Base-by-base conservation (phyloP, 2,113 vertebrate genomes). In the Mastomys natalensis region DNA sequence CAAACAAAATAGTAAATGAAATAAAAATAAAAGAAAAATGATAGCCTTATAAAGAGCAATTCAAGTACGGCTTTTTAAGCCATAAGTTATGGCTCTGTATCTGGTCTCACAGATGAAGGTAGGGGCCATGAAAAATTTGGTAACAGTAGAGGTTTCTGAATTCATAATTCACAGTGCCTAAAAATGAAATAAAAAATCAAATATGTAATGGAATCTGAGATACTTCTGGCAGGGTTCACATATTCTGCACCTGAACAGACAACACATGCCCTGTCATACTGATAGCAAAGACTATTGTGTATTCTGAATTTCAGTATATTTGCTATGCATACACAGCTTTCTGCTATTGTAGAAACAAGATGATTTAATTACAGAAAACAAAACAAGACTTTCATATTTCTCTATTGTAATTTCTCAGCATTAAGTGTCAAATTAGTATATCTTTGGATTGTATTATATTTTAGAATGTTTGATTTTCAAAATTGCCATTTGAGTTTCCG, bases 401-500 rank as follows among this genome's bases (percentile, higher is more conserved):
- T 34, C 85, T 53, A 37, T 19, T 87, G 85, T 53, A n/a, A 87
- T 87, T 87, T 37, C 45, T 70, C 64, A 53, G 64, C 85, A 53
- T 87, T 87, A 86, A 66, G 43, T 48, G 45, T 70, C 64, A 68
- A 37, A 70, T 70, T 87, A 53, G 31, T 53, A 70, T 51, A n/a
- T 87, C 64, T 87, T 51, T 70, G 85, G 11, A 70, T 53, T 53
- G 34, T 53, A n/a, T 53, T 87, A n/a, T 87, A 34, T 53, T 87
- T 87, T 87, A 87, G 64, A 87, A 70, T 87, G 85, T 70, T 70
- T 87, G 64, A 9, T 53, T 70, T 87, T 87, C 45, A 53, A 70
- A 70, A 87, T 87, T 87, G 31, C 45, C 64, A n/a, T 53, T 87
- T 87, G 34, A 70, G 45, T 70, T 87, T 7, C 64, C 51, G 45